Evolutionary conservation across 2,888 invertebrate genomes (phyloP).

Genomic region (Tetrapedia diversipes): DNA sequence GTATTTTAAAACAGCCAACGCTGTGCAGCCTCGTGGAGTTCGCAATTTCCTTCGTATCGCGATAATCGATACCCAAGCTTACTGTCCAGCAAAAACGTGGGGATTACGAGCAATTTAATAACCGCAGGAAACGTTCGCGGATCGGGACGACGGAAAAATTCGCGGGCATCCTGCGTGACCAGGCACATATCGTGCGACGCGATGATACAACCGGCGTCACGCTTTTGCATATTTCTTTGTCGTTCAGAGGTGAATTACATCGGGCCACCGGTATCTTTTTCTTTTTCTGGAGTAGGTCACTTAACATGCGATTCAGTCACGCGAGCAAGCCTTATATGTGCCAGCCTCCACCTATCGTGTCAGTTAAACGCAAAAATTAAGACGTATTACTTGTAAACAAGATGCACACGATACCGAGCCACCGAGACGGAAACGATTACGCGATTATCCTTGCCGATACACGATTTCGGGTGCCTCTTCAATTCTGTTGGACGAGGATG

Average conservation of each 20-base stretch:
- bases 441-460: neutral
- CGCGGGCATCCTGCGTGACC: slow-evolving; percentile 28
- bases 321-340: slow-evolving; percentile 41
- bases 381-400: slow-evolving; percentile 61
- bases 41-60: too few relatives aligned
- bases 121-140: neutral
- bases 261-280: slow-evolving; percentile 49
- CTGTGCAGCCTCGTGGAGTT: too few relatives aligned
- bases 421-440: slow-evolving; percentile 28
- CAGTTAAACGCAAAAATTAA: slow-evolving; percentile 52
- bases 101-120: slow-evolving; percentile 8
- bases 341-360: slow-evolving; percentile 45
- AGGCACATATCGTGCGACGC: slow-evolving; percentile 35
- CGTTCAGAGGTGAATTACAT: slow-evolving; percentile 46
- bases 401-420: slow-evolving; percentile 33
- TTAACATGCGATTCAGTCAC: slow-evolving; percentile 57
- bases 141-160: neutral
- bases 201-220: slow-evolving; percentile 51
- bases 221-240: slow-evolving; percentile 53
- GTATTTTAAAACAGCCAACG: too few relatives aligned
- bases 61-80: too few relatives aligned
- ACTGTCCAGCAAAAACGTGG: too few relatives aligned
- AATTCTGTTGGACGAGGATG: neutral
- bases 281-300: slow-evolving; percentile 60
- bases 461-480: neutral